Evolutionary conservation across 2,113 vertebrate genomes (phyloP), one percentile per base, ranked within the genome.

Genomic region (Neodon shergylaensis): DNA sequence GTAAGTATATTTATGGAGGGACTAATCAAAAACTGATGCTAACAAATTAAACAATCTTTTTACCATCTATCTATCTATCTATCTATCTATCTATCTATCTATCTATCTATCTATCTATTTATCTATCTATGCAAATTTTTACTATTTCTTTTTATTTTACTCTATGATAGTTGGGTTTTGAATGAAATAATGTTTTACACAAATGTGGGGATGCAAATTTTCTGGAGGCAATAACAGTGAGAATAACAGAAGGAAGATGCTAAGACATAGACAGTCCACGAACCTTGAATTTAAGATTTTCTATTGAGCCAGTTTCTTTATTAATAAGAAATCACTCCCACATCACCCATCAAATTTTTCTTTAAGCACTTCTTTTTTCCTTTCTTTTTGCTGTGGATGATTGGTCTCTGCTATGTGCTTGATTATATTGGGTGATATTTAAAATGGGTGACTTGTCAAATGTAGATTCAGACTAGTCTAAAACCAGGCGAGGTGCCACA

Each of bases 41-140:
- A 95, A 84, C 19, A 94, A 93, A 94, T 81, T n/a, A 28, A 79
- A 95, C 39, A 88, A 54, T 78, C 26, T 4, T 63, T 92, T 96
- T 31, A 61, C 19, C 39, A 44, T 65, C 49, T 91, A 85, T 9
- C 63, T 52, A 52, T 52, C 2, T 54, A 54, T 54, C 3, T 54
- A 54, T 54, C 4, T 54, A 54, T 19, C 16, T 54, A 54, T 17
- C 63, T 52, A 52, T 52, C 2, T 54, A 54, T 54, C 3, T 54
- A 54, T 54, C 4, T 54, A 44, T 65, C 49, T 91, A 85, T 9
- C 63, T 52, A 52, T 52, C 2, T 54, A 54, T 54, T 0, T 54
- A 54, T 54, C 4, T 54, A 54, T 19, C 16, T 54, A 54, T 17
- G 47, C 85, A 77, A 42, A 4, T 13, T 58, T 92, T 78, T 5